Evolutionary conservation across 2,888 invertebrate species (phyloP).

Genomic region (Macrosoma leucophasiata): DNA sequence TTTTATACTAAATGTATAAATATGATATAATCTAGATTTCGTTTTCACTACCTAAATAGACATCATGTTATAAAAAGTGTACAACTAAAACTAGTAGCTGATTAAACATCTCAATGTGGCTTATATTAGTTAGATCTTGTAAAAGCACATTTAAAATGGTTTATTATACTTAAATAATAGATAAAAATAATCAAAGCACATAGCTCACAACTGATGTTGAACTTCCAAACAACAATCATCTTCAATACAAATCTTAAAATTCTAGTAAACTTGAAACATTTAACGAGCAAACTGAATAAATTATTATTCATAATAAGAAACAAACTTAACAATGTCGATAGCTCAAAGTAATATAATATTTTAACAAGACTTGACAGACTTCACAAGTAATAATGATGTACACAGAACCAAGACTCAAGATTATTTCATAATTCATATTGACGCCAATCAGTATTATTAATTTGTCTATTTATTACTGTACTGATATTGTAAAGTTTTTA

Average conservation of each 20-base stretch:
- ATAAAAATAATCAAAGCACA: slow-evolving; percentile 71
- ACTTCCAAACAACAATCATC: slow-evolving; percentile 68
- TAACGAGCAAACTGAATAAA: slow-evolving; percentile 76
- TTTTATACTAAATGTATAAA: slow-evolving; percentile 77
- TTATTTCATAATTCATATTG: slow-evolving; percentile 49
- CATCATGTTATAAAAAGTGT: slow-evolving; percentile 76
- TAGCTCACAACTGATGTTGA: slow-evolving; percentile 68
- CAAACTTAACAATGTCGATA: slow-evolving; percentile 76
- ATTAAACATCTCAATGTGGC: slow-evolving; percentile 74
- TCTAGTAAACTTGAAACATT: slow-evolving; percentile 76
- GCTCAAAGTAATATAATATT: slow-evolving; percentile 74
- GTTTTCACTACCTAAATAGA: slow-evolving; percentile 75
- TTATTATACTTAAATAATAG: slow-evolving; percentile 74
- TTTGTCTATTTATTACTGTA: slow-evolving; percentile 70
- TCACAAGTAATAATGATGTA: slow-evolving; percentile 50
- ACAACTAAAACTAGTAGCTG: slow-evolving; percentile 76
- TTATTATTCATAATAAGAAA: slow-evolving; percentile 73
- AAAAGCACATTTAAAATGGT: slow-evolving; percentile 72
- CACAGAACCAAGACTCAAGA: slow-evolving; percentile 43
- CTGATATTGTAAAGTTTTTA: slow-evolving; percentile 67
- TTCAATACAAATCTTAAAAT: slow-evolving; percentile 71
- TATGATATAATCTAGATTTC: slow-evolving; percentile 75
- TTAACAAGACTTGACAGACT: slow-evolving; percentile 66
- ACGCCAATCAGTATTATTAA: slow-evolving; percentile 60
- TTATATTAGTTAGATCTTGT: slow-evolving; percentile 74